Evolutionary conservation across 2,888 invertebrate genomes (phyloP), one percentile per base, ranked within the genome.

Genomic region (Melanophora roralis): DNA sequence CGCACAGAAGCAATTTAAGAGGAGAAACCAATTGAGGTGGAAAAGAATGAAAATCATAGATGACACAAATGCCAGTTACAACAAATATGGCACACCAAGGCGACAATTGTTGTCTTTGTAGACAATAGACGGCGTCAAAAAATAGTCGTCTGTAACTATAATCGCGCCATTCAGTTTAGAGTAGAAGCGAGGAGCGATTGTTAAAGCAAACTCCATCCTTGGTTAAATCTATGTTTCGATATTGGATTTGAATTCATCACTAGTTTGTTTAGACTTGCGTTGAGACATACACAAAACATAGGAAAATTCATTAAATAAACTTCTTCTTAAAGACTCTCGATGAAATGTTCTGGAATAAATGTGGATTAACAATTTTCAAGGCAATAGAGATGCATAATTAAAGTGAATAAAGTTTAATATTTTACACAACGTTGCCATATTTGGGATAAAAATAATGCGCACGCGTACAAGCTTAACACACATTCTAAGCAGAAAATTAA

Each of bases 11-110:
- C 67, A 38, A 19, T 67, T 78, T 23, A n/a, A 19, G 38, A 38
- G 21, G 36, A 60, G 19, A 40, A 32, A 72, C 51, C 12, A 36
- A 62, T 55, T 64, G 72, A 73, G 64, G 72, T 76, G 80, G 68
- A 73, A 72, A 53, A 40, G 72, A n/a, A n/a, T n/a, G n/a, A 73
- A 72, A 76, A 80, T 72, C 72, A 80, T 80, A n/a, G n/a, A 72
- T 80, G 80, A 80, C 80, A 80, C 80, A 81, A 81, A 78, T 81
- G 78, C 74, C 78, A 75, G 40, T 51, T 76, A 82, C 76, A 83
- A 79, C 87, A 86, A 86, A 86, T 86, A 86, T 86, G 86, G 86
- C 84, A 85, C 85, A 85, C 81, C 82, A 82, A 86, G 86, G 86
- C 86, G 86, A 86, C 86, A 86, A 86, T 87, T 86, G 86, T 86